Evolutionary conservation across 2,797 vertebrate species (phyloP).

Genomic region (Ctenopoma kingsleyae): DNA sequence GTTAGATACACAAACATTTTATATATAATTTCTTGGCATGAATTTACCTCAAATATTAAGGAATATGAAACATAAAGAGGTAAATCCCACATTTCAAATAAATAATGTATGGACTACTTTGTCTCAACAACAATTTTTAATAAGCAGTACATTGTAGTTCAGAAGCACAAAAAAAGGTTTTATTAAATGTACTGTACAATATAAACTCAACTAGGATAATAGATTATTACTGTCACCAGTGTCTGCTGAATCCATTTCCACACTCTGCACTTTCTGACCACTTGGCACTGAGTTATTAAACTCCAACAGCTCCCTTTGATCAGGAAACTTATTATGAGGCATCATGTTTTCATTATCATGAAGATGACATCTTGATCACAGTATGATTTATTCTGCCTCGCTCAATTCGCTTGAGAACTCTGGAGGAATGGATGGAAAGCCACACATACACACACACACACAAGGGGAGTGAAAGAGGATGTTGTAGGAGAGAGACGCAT

Average conservation of each 20-base stretch:
- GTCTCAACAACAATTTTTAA: background rate
- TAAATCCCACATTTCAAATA: background rate
- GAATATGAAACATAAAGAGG: background rate
- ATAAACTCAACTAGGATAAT: conserved; percentile 40
- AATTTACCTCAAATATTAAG: background rate
- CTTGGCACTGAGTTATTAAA: conserved; percentile 67
- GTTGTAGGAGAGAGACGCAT: conserved; percentile 58
- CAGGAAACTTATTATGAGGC: conserved; percentile 76
- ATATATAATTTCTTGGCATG: background rate
- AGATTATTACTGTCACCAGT: conserved; percentile 45
- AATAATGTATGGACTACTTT: background rate
- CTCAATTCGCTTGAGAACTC: conserved; percentile 74
- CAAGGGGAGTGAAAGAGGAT: conserved; percentile 40
- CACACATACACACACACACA: conserved; percentile 17
- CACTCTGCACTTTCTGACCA: conserved; percentile 30
- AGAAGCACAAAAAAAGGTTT: conserved; percentile 20
- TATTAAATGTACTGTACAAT: background rate
- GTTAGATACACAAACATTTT: background rate
- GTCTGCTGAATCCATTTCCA: conserved; percentile 47
- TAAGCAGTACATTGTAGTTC: background rate
- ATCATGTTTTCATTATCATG: conserved; percentile 83
- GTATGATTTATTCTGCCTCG: conserved; percentile 78
- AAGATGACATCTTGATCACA: conserved; percentile 80
- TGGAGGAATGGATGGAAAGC: conserved; percentile 42
- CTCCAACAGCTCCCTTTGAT: conserved; percentile 65